A percentile compares a stretch with the other conserved stretches of the same genome.
Evolutionary conservation across 2,797 vertebrate genomes (phyloP).

Genomic region (Enteromius anoplus): DNA sequence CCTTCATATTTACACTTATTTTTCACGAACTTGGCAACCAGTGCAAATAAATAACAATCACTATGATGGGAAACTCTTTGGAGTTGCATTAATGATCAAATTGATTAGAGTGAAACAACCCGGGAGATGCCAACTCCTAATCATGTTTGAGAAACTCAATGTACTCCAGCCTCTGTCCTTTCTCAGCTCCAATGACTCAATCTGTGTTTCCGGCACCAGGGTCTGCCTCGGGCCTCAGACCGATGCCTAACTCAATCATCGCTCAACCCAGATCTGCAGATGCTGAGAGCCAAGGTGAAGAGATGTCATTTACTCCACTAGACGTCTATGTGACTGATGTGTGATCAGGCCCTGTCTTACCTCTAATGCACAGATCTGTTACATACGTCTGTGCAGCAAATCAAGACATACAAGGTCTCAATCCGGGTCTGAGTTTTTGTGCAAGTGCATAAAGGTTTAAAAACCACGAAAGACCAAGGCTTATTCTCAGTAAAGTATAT

Average conservation of each 20-base stretch:
- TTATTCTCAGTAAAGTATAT: background rate
- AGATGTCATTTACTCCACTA: slow-evolving; percentile 71
- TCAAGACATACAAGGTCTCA: background rate
- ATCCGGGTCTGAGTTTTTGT: background rate
- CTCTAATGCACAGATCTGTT: background rate
- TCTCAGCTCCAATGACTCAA: slow-evolving; percentile 13
- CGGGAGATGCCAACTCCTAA: slow-evolving; percentile 71
- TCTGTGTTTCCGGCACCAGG: slow-evolving; percentile 41
- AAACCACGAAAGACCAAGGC: background rate
- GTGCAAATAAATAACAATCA: slow-evolving; percentile 44
- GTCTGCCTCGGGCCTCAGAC: slow-evolving; percentile 3
- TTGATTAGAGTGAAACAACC: slow-evolving; percentile 50
- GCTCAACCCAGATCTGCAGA: slow-evolving; percentile 62
- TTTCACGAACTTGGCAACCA: slow-evolving; percentile 7
- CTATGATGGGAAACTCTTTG: slow-evolving; percentile 33
- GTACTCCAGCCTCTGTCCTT: slow-evolving; percentile 60
- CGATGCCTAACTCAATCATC: slow-evolving; percentile 14
- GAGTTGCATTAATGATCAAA: slow-evolving; percentile 45
- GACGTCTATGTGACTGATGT: slow-evolving; percentile 61
- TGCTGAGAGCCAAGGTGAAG: slow-evolving; percentile 55
- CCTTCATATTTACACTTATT: slow-evolving; percentile 5
- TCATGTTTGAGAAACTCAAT: slow-evolving; percentile 70
- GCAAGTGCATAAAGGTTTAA: background rate
- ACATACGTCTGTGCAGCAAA: background rate
- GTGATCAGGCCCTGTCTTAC: background rate